These are phyloP conservation scores for Plectrocnemia conspersa DNA, from an alignment of 1,140 invertebrate species.

Conservation along the genomic window DNA sequence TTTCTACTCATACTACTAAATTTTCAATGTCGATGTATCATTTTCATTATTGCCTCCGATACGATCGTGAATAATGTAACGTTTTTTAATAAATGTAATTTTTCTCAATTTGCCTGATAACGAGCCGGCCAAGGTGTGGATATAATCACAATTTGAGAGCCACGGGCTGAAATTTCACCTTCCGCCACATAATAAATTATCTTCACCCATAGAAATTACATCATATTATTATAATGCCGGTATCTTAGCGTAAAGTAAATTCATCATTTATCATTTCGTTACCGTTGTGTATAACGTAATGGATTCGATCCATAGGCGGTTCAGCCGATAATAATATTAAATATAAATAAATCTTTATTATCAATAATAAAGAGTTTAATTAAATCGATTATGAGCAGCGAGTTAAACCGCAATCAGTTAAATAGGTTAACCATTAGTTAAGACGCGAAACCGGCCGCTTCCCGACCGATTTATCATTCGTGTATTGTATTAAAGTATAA, in stretches of 20 bases:
- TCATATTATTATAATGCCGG: slow-evolving; percentile 34
- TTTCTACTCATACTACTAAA: too few relatives aligned
- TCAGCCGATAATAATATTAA: slow-evolving; percentile 3
- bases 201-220: slow-evolving; percentile 30
- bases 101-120: background rate
- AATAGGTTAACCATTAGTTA: background rate
- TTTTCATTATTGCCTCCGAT: too few relatives aligned
- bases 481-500: background rate
- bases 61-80: too few relatives aligned
- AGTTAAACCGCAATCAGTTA: background rate
- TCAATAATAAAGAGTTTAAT: background rate
- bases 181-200: slow-evolving; percentile 33
- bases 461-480: background rate
- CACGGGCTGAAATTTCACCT: slow-evolving; percentile 16
- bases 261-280: slow-evolving; percentile 33
- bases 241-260: slow-evolving; percentile 33
- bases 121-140: background rate
- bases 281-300: slow-evolving; percentile 19
- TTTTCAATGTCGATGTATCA: too few relatives aligned
- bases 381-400: too few relatives aligned
- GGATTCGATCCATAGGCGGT: slow-evolving; percentile 9
- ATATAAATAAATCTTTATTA: background rate
- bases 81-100: background rate
- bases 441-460: background rate
- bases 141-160: slow-evolving; percentile 8